A percentile compares a stretch with the other conserved stretches of the same genome.
These are phyloP conservation scores for Gopherus evgoodei DNA, from an alignment of 2,113 vertebrate species.

Conservation along the genomic window DNA sequence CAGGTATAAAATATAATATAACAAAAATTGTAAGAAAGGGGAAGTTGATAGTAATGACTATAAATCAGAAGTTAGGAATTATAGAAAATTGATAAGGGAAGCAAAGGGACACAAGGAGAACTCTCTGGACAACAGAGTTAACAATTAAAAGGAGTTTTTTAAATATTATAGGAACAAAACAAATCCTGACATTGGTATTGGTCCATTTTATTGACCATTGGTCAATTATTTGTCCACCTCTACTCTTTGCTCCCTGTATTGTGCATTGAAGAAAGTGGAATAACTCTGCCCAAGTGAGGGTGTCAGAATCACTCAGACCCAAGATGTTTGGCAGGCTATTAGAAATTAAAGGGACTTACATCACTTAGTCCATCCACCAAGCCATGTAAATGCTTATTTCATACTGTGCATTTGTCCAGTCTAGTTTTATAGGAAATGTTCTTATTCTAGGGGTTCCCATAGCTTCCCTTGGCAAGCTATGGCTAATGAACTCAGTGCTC, in stretches of 20 bases:
- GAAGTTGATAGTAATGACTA: no score
- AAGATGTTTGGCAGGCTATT: not conserved
- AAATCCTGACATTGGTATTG: no score
- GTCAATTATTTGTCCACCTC: no score
- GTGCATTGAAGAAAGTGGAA: not conserved
- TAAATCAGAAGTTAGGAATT: no score
- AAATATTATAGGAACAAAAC: no score
- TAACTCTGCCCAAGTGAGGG: not conserved
- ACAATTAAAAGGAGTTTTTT: no score
- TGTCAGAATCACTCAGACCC: not conserved
- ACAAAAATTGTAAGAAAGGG: no score
- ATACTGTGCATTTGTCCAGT: not conserved
- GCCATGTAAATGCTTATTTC: not conserved
- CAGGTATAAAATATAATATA: no score
- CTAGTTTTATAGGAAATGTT: not conserved
- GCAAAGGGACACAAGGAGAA: no score
- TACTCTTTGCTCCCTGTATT: not conserved
- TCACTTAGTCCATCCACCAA: not conserved
- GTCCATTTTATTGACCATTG: no score
- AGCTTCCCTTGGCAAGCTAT: conserved; percentile 17
- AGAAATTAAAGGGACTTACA: not conserved
- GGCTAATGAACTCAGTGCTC: not conserved
- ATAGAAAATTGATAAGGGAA: no score
- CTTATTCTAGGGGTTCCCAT: not conserved
- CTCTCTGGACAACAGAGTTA: no score